Percentiles rank a stretch among this genome's conserved stretches.
Conservation (phyloP, 2,888 invertebrate species). For the Orthosia gracilis region DNA sequence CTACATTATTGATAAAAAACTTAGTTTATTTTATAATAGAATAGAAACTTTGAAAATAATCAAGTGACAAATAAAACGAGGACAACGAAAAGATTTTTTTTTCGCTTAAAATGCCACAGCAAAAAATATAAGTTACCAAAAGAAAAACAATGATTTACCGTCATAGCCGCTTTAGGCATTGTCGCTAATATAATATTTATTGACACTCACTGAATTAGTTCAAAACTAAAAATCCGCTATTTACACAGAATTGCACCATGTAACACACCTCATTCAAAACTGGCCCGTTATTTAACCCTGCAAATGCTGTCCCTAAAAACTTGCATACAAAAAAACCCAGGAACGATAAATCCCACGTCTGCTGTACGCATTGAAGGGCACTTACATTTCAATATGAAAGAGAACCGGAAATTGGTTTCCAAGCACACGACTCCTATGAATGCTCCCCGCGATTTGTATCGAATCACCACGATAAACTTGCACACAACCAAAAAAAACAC, state of each 20-base stretch:
- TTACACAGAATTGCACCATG: background rate
- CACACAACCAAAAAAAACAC: conserved; percentile 62
- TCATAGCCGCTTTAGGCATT: background rate
- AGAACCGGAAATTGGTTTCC: conserved; percentile 89
- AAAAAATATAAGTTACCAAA: too few relatives aligned
- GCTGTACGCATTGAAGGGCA: conserved; percentile 78
- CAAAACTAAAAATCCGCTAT: background rate
- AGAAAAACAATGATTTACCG: conserved; percentile 8
- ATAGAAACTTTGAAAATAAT: too few relatives aligned
- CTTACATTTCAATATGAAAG: conserved; percentile 89
- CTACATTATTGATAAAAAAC: too few relatives aligned
- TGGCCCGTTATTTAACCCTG: conserved; percentile 46
- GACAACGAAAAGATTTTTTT: too few relatives aligned
- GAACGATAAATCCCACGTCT: conserved; percentile 71
- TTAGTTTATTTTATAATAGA: too few relatives aligned
- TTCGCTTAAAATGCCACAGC: too few relatives aligned
- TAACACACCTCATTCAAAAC: conserved; percentile 23
- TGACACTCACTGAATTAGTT: background rate
- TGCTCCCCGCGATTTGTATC: conserved; percentile 86
- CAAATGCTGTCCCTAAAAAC: conserved; percentile 47
- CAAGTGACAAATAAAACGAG: too few relatives aligned
- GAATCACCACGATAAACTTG: conserved; percentile 74
- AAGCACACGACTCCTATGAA: conserved; percentile 84
- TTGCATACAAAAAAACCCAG: conserved; percentile 42
- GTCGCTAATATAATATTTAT: background rate